phyloP scores from a whole-genome alignment of 35 echinoderm and acorn worm species.

The Nesometra sesokonis region DNA sequence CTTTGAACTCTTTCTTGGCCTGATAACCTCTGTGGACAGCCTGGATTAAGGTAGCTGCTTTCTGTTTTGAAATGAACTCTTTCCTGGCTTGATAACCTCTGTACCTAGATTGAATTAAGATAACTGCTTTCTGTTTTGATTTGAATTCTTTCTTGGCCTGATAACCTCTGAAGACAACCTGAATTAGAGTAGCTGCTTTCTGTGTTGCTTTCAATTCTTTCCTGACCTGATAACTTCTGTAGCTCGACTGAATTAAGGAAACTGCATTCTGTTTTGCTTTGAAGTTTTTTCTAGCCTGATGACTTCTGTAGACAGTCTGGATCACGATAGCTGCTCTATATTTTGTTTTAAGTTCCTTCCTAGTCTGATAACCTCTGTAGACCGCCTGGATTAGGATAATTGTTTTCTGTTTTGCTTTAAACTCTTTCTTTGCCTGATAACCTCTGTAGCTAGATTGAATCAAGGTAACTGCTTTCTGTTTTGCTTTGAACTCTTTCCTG shows the following conservation, averaged over 20 bases:
- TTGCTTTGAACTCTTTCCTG: conserved; percentile 5
- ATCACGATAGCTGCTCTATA: conserved; percentile 20
- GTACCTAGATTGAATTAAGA: conserved; percentile 11
- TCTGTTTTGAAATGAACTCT: background rate
- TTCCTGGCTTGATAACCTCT: background rate
- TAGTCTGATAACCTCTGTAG: conserved; percentile 31
- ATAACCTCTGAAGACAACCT: background rate
- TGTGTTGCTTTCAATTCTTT: conserved; percentile 14
- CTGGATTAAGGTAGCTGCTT: conserved; percentile 2
- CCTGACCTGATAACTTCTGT: conserved; percentile 38
- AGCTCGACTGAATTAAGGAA: conserved; percentile 34
- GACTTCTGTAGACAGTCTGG: background rate
- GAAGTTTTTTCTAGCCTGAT: too few species aligned
- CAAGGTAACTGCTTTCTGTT: background rate
- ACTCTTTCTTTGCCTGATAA: conserved; percentile 4
- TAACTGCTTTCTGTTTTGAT: conserved; percentile 1
- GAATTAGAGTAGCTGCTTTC: conserved; percentile 18
- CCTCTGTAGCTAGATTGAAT: conserved; percentile 30
- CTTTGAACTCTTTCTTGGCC: background rate
- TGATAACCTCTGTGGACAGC: background rate
- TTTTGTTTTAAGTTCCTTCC: conserved; percentile 19
- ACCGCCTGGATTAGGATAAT: conserved; percentile 41
- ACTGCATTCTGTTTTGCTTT: too few species aligned
- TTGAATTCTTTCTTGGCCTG: too few species aligned
- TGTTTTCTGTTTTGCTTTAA: too few species aligned